phyloP scores from a whole-genome alignment of 2,797 vertebrate genomes.

The Anabas testudineus region DNA sequence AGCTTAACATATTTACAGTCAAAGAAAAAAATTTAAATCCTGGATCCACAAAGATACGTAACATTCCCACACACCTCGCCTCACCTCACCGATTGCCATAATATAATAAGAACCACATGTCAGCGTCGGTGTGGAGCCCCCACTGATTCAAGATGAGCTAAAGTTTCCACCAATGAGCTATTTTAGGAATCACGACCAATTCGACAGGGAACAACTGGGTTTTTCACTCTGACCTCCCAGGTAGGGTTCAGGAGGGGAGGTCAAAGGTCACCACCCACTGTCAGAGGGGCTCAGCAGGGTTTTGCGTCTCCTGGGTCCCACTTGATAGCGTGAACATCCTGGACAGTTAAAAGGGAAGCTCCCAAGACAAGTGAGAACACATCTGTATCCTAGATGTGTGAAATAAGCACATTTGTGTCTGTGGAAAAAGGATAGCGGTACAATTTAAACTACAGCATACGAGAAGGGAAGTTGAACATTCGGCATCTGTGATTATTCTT shows the following conservation, averaged over 20 bases:
- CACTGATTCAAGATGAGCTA: conserved; percentile 35
- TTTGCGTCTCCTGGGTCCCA: conserved; percentile 17
- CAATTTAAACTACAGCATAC: too few species aligned
- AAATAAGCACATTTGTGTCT: background rate
- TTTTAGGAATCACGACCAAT: conserved; percentile 49
- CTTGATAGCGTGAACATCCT: conserved; percentile 32
- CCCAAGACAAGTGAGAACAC: background rate
- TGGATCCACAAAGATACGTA: conserved; percentile 13
- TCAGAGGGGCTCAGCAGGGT: conserved; percentile 11
- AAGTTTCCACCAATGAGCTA: conserved; percentile 54
- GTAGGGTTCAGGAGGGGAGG: conserved; percentile 43
- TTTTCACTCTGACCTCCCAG: conserved; percentile 54
- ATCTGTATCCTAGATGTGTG: background rate
- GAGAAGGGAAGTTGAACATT: background rate
- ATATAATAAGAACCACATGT: conserved; percentile 48
- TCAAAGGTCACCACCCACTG: conserved; percentile 42
- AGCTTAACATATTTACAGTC: background rate
- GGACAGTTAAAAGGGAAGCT: conserved; percentile 25
- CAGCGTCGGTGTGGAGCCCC: conserved; percentile 10
- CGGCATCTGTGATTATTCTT: too few species aligned
- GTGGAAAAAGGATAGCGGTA: background rate
- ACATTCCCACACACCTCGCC: conserved; percentile 25
- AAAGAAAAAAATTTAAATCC: conserved; percentile 15
- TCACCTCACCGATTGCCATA: conserved; percentile 14
- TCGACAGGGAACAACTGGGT: conserved; percentile 26